Evolutionary conservation across 2,797 vertebrate species (phyloP).

Genomic region (Hippoglossus hippoglossus): DNA sequence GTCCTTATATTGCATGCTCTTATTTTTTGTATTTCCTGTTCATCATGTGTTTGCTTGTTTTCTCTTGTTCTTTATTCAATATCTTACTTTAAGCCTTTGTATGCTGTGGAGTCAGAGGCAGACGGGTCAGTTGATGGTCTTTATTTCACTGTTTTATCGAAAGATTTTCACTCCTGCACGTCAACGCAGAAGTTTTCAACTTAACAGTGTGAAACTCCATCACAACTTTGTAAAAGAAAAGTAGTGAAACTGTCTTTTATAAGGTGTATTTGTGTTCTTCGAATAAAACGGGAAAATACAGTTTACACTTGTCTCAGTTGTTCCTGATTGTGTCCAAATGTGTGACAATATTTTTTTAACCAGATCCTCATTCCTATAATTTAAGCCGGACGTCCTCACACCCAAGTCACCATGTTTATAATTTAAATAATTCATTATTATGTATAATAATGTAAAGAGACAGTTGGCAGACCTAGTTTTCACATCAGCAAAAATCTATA

Average conservation of each 20-base stretch:
- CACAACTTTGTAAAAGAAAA: slow-evolving; percentile 28
- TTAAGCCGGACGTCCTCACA: background rate
- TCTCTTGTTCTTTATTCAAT: background rate
- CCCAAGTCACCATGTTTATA: too few relatives aligned
- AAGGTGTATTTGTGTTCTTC: slow-evolving; percentile 47
- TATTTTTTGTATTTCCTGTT: background rate
- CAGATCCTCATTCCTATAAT: background rate
- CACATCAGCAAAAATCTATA: background rate
- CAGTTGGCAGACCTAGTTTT: background rate
- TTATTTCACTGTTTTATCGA: background rate
- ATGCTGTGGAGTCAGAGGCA: background rate
- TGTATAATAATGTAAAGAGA: background rate
- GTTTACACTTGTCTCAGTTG: slow-evolving; percentile 16
- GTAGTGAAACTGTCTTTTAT: slow-evolving; percentile 22
- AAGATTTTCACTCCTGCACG: slow-evolving; percentile 4
- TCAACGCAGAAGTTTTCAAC: slow-evolving; percentile 1
- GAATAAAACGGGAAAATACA: slow-evolving; percentile 49
- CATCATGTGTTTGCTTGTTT: slow-evolving; percentile 32
- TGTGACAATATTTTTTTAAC: background rate
- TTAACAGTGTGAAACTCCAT: slow-evolving; percentile 6
- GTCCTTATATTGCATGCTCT: slow-evolving; percentile 26
- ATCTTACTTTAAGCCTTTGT: background rate
- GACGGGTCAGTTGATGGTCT: background rate
- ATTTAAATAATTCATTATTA: background rate
- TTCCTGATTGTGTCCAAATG: slow-evolving; percentile 6